A percentile compares a stretch with the other conserved stretches of the same genome.
Conservation (phyloP, 2,113 vertebrate species). For the Salvator merianae region DNA sequence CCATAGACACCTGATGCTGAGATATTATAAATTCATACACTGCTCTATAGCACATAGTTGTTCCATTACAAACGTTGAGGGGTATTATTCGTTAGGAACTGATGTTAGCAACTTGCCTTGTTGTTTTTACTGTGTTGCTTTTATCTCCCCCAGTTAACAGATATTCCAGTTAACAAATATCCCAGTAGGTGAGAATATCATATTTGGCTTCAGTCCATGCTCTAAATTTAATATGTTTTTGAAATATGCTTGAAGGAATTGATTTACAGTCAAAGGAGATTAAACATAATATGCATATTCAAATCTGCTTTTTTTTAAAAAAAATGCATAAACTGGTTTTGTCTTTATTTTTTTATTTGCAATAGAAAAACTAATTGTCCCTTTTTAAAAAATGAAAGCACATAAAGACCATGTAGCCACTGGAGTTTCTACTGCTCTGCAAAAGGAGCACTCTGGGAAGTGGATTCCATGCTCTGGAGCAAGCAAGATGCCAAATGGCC, state of each 20-base stretch:
- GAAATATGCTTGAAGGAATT: background rate
- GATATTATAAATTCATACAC: background rate
- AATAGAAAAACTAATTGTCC: background rate
- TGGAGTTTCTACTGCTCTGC: no score
- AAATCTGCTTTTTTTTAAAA: background rate
- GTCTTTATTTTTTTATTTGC: background rate
- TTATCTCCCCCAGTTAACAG: slow-evolving; percentile 64
- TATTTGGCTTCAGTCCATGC: slow-evolving; percentile 33
- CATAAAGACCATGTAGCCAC: no score
- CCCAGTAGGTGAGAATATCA: slow-evolving; percentile 47
- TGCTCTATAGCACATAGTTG: slow-evolving; percentile 23
- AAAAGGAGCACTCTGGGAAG: no score
- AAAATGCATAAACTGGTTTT: background rate
- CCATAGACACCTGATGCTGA: background rate
- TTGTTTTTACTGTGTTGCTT: slow-evolving; percentile 48
- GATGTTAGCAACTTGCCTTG: slow-evolving; percentile 54
- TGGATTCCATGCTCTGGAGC: no score
- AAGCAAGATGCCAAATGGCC: no score
- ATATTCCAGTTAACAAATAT: slow-evolving; percentile 61
- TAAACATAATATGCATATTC: background rate
- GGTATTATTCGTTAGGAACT: slow-evolving; percentile 55
- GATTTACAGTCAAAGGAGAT: background rate
- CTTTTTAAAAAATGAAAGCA: background rate
- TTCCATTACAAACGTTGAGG: slow-evolving; percentile 42
- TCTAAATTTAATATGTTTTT: slow-evolving; percentile 28